Percentiles rank a stretch among this genome's conserved stretches.
These are phyloP conservation scores for Chydorus sphaericus DNA, from an alignment of 2,888 invertebrate species.

Conservation along the genomic window DNA sequence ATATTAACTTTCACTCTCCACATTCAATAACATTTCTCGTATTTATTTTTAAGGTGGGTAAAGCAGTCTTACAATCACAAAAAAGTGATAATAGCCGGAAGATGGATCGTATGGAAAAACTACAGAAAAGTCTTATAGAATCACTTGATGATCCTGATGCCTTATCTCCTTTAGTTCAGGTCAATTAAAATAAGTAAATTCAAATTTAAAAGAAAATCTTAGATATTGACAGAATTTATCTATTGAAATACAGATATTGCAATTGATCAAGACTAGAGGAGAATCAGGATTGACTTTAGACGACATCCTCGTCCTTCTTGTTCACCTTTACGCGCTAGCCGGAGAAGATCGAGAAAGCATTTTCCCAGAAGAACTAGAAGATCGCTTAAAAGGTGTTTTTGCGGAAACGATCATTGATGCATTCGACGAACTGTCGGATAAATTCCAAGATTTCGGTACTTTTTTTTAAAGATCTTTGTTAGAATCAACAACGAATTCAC, in stretches of 20 bases:
- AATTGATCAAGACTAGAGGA: conserved; percentile 39
- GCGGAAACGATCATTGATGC: conserved; percentile 43
- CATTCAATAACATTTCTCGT: background rate
- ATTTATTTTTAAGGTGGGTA: conserved; percentile 31
- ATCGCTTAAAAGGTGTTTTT: conserved; percentile 34
- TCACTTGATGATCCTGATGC: conserved; percentile 39
- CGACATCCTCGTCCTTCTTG: conserved; percentile 41
- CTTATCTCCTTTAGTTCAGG: conserved; percentile 40
- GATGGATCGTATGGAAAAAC: conserved; percentile 41
- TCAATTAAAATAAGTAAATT: conserved; percentile 19
- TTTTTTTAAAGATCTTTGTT: background rate
- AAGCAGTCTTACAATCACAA: conserved; percentile 41
- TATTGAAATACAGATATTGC: conserved; percentile 34
- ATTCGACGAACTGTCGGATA: conserved; percentile 24
- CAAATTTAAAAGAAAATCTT: background rate
- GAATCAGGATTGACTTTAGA: conserved; percentile 39
- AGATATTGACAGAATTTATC: no score
- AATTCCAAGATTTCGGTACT: conserved; percentile 16
- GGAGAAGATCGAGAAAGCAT: conserved; percentile 26
- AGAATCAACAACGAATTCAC: background rate
- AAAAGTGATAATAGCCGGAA: conserved; percentile 39
- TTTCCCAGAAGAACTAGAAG: conserved; percentile 28
- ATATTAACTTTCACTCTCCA: background rate
- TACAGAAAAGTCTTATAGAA: conserved; percentile 46
- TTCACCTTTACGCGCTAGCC: conserved; percentile 44